A percentile compares a stretch with the other conserved stretches of the same genome.
These are phyloP conservation scores for Neomicropteryx cornuta DNA, from an alignment of 1,140 invertebrate genomes.

Conservation along the genomic window DNA sequence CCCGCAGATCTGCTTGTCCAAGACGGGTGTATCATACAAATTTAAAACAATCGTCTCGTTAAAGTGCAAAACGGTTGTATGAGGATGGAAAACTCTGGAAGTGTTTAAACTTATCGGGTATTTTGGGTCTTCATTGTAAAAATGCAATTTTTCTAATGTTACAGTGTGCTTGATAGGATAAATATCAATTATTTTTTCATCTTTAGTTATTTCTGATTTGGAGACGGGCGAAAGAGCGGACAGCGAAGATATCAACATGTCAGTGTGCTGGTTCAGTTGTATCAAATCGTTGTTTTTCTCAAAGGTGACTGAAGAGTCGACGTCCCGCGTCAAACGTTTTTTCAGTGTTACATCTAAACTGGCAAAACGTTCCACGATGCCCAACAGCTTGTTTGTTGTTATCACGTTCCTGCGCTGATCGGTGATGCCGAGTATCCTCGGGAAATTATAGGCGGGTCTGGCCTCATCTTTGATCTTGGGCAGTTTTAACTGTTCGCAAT, in stretches of 20 bases:
- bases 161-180: slow-evolving; percentile 58
- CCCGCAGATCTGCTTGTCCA: slow-evolving; percentile 49
- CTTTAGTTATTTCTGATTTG: too few species aligned
- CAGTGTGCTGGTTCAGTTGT: too few species aligned
- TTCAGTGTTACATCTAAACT: slow-evolving; percentile 39
- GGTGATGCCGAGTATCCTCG: slow-evolving; percentile 61
- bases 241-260: too few species aligned
- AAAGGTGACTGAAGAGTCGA: slow-evolving; percentile 39
- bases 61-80: slow-evolving; percentile 63
- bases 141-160: slow-evolving; percentile 50
- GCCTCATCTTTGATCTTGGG: slow-evolving; percentile 57
- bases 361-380: slow-evolving; percentile 54
- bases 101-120: slow-evolving; percentile 56
- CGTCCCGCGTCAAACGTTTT: slow-evolving; percentile 45
- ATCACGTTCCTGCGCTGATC: slow-evolving; percentile 51
- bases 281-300: slow-evolving; percentile 50
- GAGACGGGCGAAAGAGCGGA: too few species aligned
- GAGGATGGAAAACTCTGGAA: slow-evolving; percentile 35
- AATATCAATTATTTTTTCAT: slow-evolving; percentile 51
- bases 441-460: slow-evolving; percentile 59
- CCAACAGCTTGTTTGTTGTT: slow-evolving; percentile 55
- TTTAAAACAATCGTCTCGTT: slow-evolving; percentile 52
- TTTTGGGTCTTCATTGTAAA: slow-evolving; percentile 47
- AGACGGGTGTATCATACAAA: slow-evolving; percentile 52
- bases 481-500: slow-evolving; percentile 64